Base-by-base conservation (phyloP, 1,140 invertebrate genomes). In the Zaprionus taronus region DNA sequence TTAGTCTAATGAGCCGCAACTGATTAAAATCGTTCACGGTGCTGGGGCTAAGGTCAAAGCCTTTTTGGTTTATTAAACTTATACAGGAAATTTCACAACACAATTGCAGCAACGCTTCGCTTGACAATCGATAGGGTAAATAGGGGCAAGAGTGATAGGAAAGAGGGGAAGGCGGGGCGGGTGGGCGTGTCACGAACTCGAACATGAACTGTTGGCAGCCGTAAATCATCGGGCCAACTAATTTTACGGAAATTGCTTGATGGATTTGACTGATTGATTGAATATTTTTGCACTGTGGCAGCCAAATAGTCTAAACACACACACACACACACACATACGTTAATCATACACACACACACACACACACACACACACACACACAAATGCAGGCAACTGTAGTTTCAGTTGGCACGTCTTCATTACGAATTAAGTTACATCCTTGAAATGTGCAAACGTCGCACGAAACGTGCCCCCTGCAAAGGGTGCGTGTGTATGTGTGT, bases 371-470 rank as follows among this genome's bases (percentile, higher is more conserved):
- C 17, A 62, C n/a, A 63, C 22, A 51, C 17, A 41, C 15, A 11
- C 22, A 38, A 36, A 34, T 34, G 17, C 31, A 61, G 58, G 56
- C 61, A 56, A 36, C 68, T 66, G 69, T 73, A 66, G 26, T 64
- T 62, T 72, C 65, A 66, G 77, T 66, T 72, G 64, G 77, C 81
- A 79, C 80, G 84, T 87, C 81, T 90, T 81, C 84, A 90, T 87
- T 87, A 90, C 86, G 81, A 83, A 87, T 89, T 77, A 90, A 81
- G 75, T 84, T 87, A 89, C 83, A 86, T 90, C 85, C 84, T 90
- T 83, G 78, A 80, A 87, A 87, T 87, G 84, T 81, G 85, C 84
- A 87, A 87, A 90, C 84, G 84, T 84, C 68, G 81, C 72, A 71
- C 69, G 68, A 74, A 84, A 90, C 85, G 81, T 90, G 84, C 75